Evolutionary conservation across 2,113 vertebrate species (phyloP).

Genomic region (Maylandia zebra): DNA sequence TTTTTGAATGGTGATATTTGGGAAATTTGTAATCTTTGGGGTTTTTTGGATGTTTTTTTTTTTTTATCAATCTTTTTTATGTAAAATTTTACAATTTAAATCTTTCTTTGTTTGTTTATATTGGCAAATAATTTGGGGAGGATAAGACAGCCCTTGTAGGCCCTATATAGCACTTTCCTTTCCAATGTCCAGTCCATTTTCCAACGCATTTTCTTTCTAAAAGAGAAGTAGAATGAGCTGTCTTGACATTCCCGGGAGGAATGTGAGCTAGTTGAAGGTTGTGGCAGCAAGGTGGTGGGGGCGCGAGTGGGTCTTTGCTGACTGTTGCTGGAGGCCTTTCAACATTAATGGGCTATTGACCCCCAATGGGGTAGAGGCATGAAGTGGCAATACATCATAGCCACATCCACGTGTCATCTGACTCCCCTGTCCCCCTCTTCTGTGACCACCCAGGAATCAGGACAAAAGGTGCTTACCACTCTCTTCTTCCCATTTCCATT

Average conservation of each 20-base stretch:
- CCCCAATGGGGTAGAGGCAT: slow-evolving; percentile 43
- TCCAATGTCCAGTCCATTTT: background rate
- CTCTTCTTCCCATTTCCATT: background rate
- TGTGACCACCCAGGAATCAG: slow-evolving; percentile 27
- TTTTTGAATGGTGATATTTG: background rate
- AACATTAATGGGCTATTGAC: slow-evolving; percentile 68
- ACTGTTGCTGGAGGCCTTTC: slow-evolving; percentile 42
- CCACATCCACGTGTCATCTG: slow-evolving; percentile 42
- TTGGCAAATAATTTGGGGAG: background rate
- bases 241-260: slow-evolving; percentile 11
- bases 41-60: rapidly evolving
- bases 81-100: background rate
- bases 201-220: background rate
- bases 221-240: slow-evolving; percentile 17
- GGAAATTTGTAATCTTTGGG: background rate
- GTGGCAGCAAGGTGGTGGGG: background rate
- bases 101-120: background rate
- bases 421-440: background rate
- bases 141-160: background rate
- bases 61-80: too few relatives aligned
- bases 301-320: slow-evolving; percentile 8
- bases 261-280: slow-evolving; percentile 17
- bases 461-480: background rate
- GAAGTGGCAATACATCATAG: slow-evolving; percentile 64
- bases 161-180: background rate